Evolutionary conservation across 2,113 vertebrate species (phyloP).

Genomic region (Bombycilla garrulus): DNA sequence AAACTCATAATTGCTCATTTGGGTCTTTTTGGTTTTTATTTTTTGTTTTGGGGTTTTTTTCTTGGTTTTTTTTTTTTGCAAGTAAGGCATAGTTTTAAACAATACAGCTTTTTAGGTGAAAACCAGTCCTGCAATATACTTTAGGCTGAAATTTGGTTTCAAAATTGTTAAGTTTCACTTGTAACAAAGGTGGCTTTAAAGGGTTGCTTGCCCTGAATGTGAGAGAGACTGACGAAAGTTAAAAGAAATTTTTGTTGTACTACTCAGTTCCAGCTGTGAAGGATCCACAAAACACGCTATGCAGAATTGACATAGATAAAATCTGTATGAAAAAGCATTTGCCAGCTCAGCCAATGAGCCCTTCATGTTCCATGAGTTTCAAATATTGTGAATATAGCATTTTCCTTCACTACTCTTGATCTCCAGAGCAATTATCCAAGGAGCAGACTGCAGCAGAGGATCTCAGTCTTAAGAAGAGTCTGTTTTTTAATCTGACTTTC

Average conservation of each 20-base stretch:
- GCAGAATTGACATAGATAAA: not conserved
- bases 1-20: rapidly evolving
- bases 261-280: not conserved
- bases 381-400: not conserved
- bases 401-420: not conserved
- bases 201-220: not conserved
- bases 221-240: not conserved
- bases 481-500: not conserved
- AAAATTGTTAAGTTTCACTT: not conserved
- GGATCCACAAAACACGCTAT: not conserved
- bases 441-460: not conserved
- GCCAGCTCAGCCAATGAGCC: not conserved
- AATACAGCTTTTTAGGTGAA: not conserved
- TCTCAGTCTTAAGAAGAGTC: not conserved
- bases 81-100: not conserved
- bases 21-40: rapidly evolving
- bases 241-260: not conserved
- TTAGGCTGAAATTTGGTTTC: not conserved
- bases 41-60: too few relatives aligned
- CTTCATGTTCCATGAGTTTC: not conserved
- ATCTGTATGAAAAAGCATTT: not conserved
- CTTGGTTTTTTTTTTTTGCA: not conserved
- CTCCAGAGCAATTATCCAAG: not conserved
- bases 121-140: not conserved
- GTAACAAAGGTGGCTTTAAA: not conserved